phyloP scores from a whole-genome alignment of 2,113 vertebrate genomes.

The Hypanus sabinus region DNA sequence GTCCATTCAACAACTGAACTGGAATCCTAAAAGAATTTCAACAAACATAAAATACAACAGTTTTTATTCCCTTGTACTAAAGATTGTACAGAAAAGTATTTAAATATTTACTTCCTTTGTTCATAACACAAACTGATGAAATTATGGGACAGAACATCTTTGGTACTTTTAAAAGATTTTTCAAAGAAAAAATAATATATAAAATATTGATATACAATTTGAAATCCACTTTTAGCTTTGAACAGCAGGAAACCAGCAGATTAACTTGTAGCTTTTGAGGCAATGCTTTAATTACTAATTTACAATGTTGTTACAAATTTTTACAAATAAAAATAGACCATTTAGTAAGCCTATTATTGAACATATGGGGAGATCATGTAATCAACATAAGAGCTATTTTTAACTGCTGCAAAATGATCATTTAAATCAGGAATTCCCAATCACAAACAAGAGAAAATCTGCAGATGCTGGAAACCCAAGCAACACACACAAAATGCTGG shows the following conservation, averaged over 20 bases:
- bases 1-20: slow-evolving; percentile 91
- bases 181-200: not conserved
- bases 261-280: not conserved
- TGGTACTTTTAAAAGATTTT: not conserved
- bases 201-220: not conserved
- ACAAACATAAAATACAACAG: not conserved
- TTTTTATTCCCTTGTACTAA: not conserved
- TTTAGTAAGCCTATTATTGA: not conserved
- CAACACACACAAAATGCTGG: too few species aligned
- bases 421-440: not conserved
- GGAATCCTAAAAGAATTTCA: slow-evolving; percentile 68
- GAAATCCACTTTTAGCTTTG: too few species aligned
- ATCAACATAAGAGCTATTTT: not conserved
- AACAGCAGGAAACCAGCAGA: not conserved
- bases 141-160: not conserved
- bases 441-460: too few species aligned
- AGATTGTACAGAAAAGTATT: not conserved
- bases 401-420: not conserved
- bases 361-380: not conserved
- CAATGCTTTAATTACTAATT: not conserved
- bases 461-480: too few species aligned
- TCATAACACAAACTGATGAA: not conserved
- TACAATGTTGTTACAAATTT: too few species aligned
- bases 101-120: not conserved
- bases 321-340: not conserved